Evolutionary conservation across 2,888 invertebrate species (phyloP).

Genomic region (Dugesia japonica): DNA sequence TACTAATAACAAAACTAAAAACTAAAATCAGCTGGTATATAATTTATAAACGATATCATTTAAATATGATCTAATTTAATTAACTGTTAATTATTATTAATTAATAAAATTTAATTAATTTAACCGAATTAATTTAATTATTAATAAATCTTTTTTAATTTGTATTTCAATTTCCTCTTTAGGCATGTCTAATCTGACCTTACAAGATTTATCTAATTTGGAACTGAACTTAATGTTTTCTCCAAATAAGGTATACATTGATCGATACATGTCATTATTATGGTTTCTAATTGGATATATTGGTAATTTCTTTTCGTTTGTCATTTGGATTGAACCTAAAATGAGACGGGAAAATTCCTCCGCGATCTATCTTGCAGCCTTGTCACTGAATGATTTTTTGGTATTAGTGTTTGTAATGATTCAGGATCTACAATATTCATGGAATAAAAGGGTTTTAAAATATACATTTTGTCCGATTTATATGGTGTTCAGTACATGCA

Average conservation of each 20-base stretch:
- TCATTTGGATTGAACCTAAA: constrained; percentile 42
- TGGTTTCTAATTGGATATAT: constrained; percentile 43
- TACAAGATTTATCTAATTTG: neutral
- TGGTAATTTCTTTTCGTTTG: constrained; percentile 43
- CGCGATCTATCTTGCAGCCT: constrained; percentile 44
- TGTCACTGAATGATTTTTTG: constrained; percentile 42
- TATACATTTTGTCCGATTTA: constrained; percentile 42
- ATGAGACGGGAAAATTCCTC: constrained; percentile 44
- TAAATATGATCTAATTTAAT: too few species aligned
- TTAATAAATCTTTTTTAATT: too few species aligned
- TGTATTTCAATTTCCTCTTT: too few species aligned
- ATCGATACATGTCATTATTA: constrained; percentile 42
- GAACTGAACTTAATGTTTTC: constrained; percentile 37
- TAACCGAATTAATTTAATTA: too few species aligned
- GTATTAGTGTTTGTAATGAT: constrained; percentile 42
- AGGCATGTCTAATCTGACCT: neutral
- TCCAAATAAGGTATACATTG: constrained; percentile 40
- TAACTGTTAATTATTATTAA: too few species aligned
- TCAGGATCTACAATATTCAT: constrained; percentile 42
- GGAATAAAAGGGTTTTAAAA: constrained; percentile 40
- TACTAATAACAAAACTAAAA: too few species aligned
- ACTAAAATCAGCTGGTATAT: too few species aligned
- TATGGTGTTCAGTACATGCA: constrained; percentile 40
- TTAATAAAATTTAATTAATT: too few species aligned
- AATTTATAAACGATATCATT: too few species aligned